Percentiles rank a stretch among this genome's conserved stretches.
Conservation (phyloP, 2,888 invertebrate genomes). For the Pheosia gnoma region DNA sequence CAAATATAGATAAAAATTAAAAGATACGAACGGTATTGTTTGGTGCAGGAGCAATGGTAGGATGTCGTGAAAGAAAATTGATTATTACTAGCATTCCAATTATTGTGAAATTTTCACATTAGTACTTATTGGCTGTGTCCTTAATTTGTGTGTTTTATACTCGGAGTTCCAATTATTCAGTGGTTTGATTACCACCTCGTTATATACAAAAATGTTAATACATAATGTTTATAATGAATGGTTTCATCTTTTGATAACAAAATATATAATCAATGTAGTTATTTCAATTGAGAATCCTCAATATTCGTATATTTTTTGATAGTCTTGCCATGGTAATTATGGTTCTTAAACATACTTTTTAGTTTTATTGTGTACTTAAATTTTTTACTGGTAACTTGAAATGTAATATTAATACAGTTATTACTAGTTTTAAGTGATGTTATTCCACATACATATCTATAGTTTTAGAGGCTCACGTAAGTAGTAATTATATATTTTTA, state of each 20-base stretch:
- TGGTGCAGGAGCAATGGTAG: not conserved
- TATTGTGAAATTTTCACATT: not conserved
- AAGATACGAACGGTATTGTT: no score
- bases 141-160: conserved; percentile 7
- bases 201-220: no score
- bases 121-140: conserved; percentile 32
- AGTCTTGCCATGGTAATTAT: not conserved
- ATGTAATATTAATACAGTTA: not conserved
- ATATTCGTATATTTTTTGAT: no score
- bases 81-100: conserved; percentile 32
- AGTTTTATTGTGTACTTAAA: not conserved
- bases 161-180: not conserved
- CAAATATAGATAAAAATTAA: no score
- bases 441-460: conserved; percentile 3
- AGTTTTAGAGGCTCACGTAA: not conserved
- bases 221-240: no score
- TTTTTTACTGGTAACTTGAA: not conserved
- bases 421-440: not conserved
- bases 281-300: no score
- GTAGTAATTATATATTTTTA: not conserved
- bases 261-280: no score
- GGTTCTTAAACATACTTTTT: no score
- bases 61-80: not conserved
- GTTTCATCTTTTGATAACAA: no score
- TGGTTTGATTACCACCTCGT: no score